Conservation (phyloP, 2,113 vertebrate species). For the Sapayoa aenigma region DNA sequence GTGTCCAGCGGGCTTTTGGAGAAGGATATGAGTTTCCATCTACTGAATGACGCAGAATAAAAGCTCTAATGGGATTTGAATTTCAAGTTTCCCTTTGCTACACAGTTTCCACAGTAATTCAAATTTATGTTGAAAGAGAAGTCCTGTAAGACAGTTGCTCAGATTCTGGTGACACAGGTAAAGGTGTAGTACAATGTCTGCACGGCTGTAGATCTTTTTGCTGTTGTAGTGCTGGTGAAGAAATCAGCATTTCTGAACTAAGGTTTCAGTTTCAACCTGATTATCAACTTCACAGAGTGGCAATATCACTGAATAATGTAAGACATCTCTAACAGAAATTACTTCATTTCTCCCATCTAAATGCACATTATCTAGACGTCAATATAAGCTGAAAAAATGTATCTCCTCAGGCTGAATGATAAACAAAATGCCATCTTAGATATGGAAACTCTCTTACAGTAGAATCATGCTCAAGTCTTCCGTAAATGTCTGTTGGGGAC, state of each 20-base stretch:
- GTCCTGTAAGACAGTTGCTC: not conserved
- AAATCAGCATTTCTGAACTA: not conserved
- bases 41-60: not conserved
- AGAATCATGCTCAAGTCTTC: not conserved
- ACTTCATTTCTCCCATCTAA: not conserved
- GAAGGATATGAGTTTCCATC: not conserved
- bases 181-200: not conserved
- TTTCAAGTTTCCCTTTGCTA: not conserved
- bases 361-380: not conserved
- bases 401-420: not conserved
- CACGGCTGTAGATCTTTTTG: not conserved
- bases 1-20: not conserved
- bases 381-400: not conserved
- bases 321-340: not conserved
- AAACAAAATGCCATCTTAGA: not conserved
- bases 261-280: not conserved
- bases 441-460: not conserved
- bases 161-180: not conserved
- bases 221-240: not conserved
- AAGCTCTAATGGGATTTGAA: not conserved
- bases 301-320: not conserved
- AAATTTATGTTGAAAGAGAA: not conserved
- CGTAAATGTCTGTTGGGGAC: not conserved
- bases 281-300: not conserved
- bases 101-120: not conserved